Evolutionary conservation across 2,888 invertebrate genomes (phyloP), one percentile per base, ranked within the genome.

Genomic region (Ramazzottius varieornatus): DNA sequence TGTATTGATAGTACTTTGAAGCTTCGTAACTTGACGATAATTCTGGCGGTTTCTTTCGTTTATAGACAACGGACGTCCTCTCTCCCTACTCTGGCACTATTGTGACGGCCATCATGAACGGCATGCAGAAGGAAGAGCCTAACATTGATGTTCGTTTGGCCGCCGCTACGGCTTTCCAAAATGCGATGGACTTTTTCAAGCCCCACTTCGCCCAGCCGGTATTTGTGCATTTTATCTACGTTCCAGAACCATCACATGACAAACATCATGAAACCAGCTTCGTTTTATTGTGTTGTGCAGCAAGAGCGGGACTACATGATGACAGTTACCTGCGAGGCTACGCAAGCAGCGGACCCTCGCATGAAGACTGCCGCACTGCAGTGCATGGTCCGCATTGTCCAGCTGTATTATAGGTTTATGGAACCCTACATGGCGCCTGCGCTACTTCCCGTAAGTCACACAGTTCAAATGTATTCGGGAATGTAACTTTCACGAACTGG

Each of bases 321-420:
- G 98, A 93, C 98, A 80, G 92, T 93, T 65, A 94, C 98, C 4
- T 99, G 98, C 80, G 93, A 96, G 79, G 91, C 96, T 1, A 98
- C 98, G 1, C 96, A 96, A 76, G 90, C 88, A 2, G 78, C 81
- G 65, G 90, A 94, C 73, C 84, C 86, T 67, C 68, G 68, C 65
- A 70, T 70, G 65, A 66, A 65, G 46, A 40, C 40, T 8, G 40
- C 8, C 8, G 93, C 98, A 1, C 80, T 99, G 65, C 96, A 99
- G 76, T 98, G 98, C 79, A 82, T 99, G 73, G 98, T 89, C 69
- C 93, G 92, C 81, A 96, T 99, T 71, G 86, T 99, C 81, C 88
- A 94, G 0, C 81, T 98, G 1, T 99, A 98, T 77, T 99, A 99
- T 75, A 89, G 92, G 77, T 88, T 88, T 75, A 99, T 99, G 98